Conservation (phyloP, 2,888 invertebrate species). For the Orchesellides sinensis region DNA sequence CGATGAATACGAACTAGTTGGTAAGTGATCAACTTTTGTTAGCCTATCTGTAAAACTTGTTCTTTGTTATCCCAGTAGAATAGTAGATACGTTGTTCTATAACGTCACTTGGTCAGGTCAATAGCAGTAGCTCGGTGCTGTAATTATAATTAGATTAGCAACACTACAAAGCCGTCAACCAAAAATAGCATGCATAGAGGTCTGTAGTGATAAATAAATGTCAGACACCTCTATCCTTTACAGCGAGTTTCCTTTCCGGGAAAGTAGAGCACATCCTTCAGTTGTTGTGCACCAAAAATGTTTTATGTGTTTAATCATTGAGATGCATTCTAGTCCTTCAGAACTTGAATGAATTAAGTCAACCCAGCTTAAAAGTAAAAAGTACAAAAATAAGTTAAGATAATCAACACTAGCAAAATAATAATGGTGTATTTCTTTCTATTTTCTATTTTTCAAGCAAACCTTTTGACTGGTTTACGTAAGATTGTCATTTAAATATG, state of each 20-base stretch:
- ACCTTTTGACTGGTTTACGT: constrained; percentile 71
- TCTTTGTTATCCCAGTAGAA: neutral
- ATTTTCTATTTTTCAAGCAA: constrained; percentile 65
- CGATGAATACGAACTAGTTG: constrained; percentile 75
- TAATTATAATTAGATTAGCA: neutral
- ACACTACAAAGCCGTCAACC: neutral
- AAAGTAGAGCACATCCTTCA: too few relatives aligned
- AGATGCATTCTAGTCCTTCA: constrained; percentile 47
- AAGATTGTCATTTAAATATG: constrained; percentile 67
- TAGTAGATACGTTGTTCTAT: neutral
- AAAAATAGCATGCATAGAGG: constrained; percentile 23
- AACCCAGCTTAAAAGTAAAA: neutral
- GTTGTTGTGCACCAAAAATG: neutral
- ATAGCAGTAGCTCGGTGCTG: neutral
- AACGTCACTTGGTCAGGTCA: neutral
- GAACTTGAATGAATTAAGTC: neutral
- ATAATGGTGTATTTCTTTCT: constrained; percentile 49
- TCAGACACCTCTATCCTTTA: too few relatives aligned
- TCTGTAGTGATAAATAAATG: too few relatives aligned
- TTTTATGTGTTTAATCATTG: too few relatives aligned
- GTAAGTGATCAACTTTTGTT: constrained; percentile 62
- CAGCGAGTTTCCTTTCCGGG: too few relatives aligned
- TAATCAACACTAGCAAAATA: neutral
- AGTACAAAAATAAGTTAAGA: neutral
- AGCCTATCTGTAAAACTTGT: neutral